Evolutionary conservation across 2,113 vertebrate species (phyloP), one percentile per base, ranked within the genome.

Genomic region (Promerops cafer): DNA sequence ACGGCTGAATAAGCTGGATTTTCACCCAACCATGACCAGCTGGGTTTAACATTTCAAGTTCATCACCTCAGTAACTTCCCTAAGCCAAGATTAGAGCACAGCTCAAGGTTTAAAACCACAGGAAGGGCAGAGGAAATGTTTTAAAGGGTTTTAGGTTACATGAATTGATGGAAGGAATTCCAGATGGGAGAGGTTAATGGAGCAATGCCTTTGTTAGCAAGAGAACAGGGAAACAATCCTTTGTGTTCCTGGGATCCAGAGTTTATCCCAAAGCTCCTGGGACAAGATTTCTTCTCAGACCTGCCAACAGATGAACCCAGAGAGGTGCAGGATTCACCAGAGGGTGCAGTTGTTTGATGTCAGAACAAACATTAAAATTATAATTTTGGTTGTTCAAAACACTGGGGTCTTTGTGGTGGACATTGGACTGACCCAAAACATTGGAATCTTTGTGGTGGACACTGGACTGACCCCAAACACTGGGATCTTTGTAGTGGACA

Each of bases 71-170:
- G 44, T 81, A 76, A 72, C 60, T 91, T 83, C 90, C 82, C 83
- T 81, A 91, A 95, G 79, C 78, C 87, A 94, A 93, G 93, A 94
- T 93, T 56, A 83, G 33, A 86, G 91, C 56, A 11, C 57, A 61
- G 66, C 57, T 31, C 17, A 27, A 93, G 86, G 80, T 89, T 89
- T 84, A 70, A 92, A 96, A 57, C 93, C 60, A n/a, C 86, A 42
- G 80, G 77, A 90, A 63, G 57, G 30, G 60, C 18, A 65, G 78
- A 83, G 77, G 77, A 69, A 87, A 61, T 5, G 9, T 92, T 93
- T 85, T 68, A 64, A 94, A 92, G 83, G 47, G 53, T 31, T 92
- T 82, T 22, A 7, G 57, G 77, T 71, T 87, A 61, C 74, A 33
- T 59, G 78, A 66, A 53, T 37, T 70, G 83, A 77, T 87, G 39